phyloP scores from a whole-genome alignment of 1,140 invertebrate species.

The Branchinecta lindahli region DNA sequence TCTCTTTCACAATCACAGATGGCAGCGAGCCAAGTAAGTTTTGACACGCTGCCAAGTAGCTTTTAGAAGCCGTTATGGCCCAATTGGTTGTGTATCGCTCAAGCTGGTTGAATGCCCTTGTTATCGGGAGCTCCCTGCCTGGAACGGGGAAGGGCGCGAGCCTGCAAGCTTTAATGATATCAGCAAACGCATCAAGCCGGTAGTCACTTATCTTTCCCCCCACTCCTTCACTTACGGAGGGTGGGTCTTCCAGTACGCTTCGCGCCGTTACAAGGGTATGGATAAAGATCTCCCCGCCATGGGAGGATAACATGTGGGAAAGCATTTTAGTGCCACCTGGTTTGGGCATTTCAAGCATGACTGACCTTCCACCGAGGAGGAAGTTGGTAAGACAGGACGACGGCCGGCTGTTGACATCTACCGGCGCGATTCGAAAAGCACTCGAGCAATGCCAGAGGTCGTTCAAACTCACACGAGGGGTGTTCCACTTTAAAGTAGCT shows the following conservation, averaged over 20 bases:
- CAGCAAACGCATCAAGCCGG: conserved; percentile 34
- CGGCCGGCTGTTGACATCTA: conserved; percentile 83
- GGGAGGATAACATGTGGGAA: conserved; percentile 80
- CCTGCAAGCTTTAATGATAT: neutral
- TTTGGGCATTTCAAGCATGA: conserved; percentile 83
- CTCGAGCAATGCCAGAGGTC: conserved; percentile 56
- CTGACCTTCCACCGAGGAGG: conserved; percentile 75
- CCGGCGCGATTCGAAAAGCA: conserved; percentile 78
- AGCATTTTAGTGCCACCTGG: conserved; percentile 58
- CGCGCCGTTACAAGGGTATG: conserved; percentile 70
- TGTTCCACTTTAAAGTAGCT: conserved; percentile 88
- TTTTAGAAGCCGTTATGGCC: conserved; percentile 76
- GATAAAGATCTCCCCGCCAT: conserved; percentile 91
- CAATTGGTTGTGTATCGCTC: conserved; percentile 71
- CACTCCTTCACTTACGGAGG: conserved; percentile 80
- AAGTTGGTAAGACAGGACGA: conserved; percentile 95
- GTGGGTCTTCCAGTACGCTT: conserved; percentile 83
- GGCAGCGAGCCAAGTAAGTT: conserved; percentile 66
- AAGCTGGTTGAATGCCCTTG: conserved; percentile 48
- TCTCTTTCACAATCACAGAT: conserved; percentile 61
- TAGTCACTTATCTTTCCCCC: conserved; percentile 89
- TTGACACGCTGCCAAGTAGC: neutral
- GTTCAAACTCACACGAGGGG: conserved; percentile 60
- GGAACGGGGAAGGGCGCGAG: neutral
- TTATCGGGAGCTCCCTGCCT: conserved; percentile 34